phyloP scores from a whole-genome alignment of 2,113 vertebrate species.

The Erythrolamprus reginae region DNA sequence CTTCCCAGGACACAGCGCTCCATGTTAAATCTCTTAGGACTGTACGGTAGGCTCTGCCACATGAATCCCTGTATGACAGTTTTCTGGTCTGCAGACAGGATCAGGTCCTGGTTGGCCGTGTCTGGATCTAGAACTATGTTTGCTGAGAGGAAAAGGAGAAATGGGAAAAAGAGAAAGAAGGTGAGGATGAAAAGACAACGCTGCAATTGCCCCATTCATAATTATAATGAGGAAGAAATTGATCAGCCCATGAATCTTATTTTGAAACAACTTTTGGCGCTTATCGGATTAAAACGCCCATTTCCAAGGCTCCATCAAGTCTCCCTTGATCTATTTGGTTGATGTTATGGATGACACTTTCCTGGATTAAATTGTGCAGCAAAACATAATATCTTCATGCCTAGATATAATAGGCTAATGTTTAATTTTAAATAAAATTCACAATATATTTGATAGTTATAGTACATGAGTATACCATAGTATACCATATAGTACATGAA shows the following conservation, averaged over 20 bases:
- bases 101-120: conserved; percentile 16
- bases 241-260: neutral
- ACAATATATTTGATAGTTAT: neutral
- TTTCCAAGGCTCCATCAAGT: neutral
- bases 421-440: neutral
- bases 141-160: neutral
- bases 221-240: neutral
- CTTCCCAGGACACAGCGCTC: conserved; percentile 15
- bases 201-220: neutral
- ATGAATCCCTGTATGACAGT: conserved; percentile 10
- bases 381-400: neutral
- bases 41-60: neutral
- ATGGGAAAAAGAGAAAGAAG: neutral
- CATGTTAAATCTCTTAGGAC: neutral
- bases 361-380: neutral
- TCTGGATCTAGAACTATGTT: conserved; percentile 32
- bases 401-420: neutral
- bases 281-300: neutral
- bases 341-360: no score
- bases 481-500: no score
- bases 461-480: no score
- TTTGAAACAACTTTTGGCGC: neutral
- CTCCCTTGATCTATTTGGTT: neutral
- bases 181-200: neutral
- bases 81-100: conserved; percentile 23